Base-by-base conservation (phyloP, 2,888 invertebrate species). In the Platerodrilus igneus region DNA sequence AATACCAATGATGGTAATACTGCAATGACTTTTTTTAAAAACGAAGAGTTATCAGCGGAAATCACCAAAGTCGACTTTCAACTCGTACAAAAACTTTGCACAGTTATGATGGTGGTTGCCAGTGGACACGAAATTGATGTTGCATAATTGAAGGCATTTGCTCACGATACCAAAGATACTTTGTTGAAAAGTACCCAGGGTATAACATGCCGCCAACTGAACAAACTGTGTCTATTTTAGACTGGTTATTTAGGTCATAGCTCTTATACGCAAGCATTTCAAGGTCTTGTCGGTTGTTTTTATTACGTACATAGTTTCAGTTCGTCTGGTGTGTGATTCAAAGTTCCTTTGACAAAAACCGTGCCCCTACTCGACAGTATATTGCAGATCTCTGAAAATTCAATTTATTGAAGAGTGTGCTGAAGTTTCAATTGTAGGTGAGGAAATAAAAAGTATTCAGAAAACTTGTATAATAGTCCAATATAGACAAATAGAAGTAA, bases 331-430 rank as follows among this genome's bases (percentile, higher is more conserved):
- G 19, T 49, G 28, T 45, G 45, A 33, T 31, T 21, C 41, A 34
- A 55, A 49, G 41, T 37, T 51, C 26, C 32, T 60, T 37, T 56
- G 56, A 56, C 50, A 57, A 54, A 59, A 60, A 39, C 55, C 52
- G 19, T 27, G 53, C 16, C 53, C 56, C 7, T 30, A 48, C 19
- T 58, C 56, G 14, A 55, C 57, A 4, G 41, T 51, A 22, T 60
- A 45, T 33, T 62, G 56, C 47, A 50, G 56, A 36, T 55, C 57
- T 10, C 29, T 59, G 31, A 55, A 52, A 47, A 50, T 59, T 37
- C 13, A 55, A 39, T 58, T 56, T 51, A 25, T 46, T 15, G 55
- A 58, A 39, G 57, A 61, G 36, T 47, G 50, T 31, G 42, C 48
- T 17, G 43, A 52, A 38, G 18, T 37, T 39, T 35, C 48, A 27